These are phyloP conservation scores for Octomys mimax DNA, from an alignment of 2,797 vertebrate genomes.

Conservation along the genomic window DNA sequence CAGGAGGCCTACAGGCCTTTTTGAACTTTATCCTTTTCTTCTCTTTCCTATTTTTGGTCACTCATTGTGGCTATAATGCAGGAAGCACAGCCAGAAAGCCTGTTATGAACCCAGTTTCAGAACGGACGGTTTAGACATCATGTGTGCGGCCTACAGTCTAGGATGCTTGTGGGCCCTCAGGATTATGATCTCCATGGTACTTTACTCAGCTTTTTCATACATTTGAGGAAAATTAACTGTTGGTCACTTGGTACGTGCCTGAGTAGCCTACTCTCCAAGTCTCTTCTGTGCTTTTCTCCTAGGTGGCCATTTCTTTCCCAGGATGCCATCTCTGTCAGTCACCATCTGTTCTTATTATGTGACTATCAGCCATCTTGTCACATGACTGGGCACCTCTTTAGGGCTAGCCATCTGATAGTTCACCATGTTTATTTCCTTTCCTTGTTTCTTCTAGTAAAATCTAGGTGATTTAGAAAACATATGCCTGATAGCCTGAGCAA, in stretches of 20 bases:
- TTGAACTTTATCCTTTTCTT: neutral
- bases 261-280: neutral
- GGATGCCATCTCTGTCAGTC: neutral
- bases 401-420: neutral
- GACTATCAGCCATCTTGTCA: neutral
- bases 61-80: neutral
- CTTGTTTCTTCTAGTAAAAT: neutral
- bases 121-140: neutral
- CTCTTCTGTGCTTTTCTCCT: neutral
- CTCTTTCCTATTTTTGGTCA: neutral
- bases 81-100: neutral
- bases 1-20: neutral
- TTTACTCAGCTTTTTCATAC: neutral
- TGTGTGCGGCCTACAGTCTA: neutral
- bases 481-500: neutral
- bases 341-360: neutral
- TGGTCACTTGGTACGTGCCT: neutral
- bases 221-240: neutral
- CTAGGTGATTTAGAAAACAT: neutral
- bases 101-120: neutral
- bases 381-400: neutral
- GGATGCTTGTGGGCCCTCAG: neutral
- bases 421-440: neutral
- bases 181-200: neutral
- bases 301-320: neutral